Percentiles rank a stretch among this genome's conserved stretches.
These are phyloP conservation scores for Drosophila prolongata DNA, from an alignment of 2,888 invertebrate genomes.

Conservation along the genomic window DNA sequence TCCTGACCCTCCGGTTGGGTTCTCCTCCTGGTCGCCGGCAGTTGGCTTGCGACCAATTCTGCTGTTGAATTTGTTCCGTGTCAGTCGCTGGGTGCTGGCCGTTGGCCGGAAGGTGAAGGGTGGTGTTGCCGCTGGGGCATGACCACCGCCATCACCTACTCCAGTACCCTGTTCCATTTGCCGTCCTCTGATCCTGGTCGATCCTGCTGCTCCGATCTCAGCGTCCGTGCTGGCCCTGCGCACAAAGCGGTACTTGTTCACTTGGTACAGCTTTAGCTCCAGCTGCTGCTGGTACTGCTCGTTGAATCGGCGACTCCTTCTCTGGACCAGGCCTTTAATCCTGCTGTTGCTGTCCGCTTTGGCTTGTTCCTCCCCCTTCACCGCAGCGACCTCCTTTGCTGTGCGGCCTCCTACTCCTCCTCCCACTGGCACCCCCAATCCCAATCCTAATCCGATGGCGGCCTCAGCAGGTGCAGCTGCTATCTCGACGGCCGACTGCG, in stretches of 20 bases:
- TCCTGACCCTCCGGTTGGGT: background rate
- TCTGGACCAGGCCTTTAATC: slow-evolving; percentile 12
- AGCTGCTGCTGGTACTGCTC: slow-evolving; percentile 30
- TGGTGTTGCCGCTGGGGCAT: background rate
- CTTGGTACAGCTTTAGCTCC: slow-evolving; percentile 20
- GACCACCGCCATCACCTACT: background rate
- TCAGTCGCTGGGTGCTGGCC: background rate
- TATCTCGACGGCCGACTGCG: slow-evolving; percentile 46
- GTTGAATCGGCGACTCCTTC: slow-evolving; percentile 13
- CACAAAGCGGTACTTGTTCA: slow-evolving; percentile 57
- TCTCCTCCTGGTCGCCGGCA: background rate
- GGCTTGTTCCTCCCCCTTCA: slow-evolving; percentile 1
- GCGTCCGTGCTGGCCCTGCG: slow-evolving; percentile 19
- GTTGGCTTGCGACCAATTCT: background rate
- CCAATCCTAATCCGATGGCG: slow-evolving; percentile 14
- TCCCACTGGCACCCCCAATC: background rate
- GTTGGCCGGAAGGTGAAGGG: slow-evolving; percentile 1
- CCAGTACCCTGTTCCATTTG: background rate
- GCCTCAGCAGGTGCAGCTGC: slow-evolving; percentile 45
- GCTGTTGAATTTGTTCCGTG: background rate
- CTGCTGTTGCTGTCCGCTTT: slow-evolving; percentile 1
- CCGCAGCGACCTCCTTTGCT: background rate
- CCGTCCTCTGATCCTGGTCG: background rate
- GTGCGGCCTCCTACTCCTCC: slow-evolving; percentile 1
- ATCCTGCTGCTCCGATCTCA: too few species aligned